Evolutionary conservation across 1,140 invertebrate species (phyloP).

Genomic region (Macrosteles quadrilineatus): DNA sequence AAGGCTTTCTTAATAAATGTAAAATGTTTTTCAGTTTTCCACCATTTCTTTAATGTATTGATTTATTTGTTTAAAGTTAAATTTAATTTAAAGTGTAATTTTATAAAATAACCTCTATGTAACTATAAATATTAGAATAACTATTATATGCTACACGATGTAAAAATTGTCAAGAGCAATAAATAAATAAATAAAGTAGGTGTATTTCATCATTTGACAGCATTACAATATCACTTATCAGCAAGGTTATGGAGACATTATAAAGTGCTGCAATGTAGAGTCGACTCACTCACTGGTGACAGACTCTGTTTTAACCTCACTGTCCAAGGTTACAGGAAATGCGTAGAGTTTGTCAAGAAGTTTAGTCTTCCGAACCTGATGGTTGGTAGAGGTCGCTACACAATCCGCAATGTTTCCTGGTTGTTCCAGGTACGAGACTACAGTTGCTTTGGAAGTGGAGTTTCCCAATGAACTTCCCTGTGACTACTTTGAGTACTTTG

Average conservation of each 20-base stretch:
- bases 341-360: constrained; percentile 97
- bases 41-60: no score
- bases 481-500: constrained; percentile 99
- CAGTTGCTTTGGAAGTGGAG: constrained; percentile 91
- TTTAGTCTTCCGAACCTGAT: constrained; percentile 95
- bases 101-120: no score
- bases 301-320: constrained; percentile 97
- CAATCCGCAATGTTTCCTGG: constrained; percentile 96
- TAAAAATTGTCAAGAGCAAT: no score
- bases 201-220: no score
- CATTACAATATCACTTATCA: no score
- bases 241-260: constrained; percentile 96
- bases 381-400: constrained; percentile 97
- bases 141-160: no score
- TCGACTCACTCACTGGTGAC: constrained; percentile 97
- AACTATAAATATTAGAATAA: no score
- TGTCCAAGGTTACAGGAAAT: constrained; percentile 96
- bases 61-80: no score
- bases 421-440: constrained; percentile 99
- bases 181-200: no score
- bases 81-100: no score
- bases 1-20: no score
- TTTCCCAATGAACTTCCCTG: constrained; percentile 99
- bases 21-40: no score
- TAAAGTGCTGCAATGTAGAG: constrained; percentile 96